phyloP scores from a whole-genome alignment of 2,797 vertebrate species.

The Hyperoplus lanceolatus region DNA sequence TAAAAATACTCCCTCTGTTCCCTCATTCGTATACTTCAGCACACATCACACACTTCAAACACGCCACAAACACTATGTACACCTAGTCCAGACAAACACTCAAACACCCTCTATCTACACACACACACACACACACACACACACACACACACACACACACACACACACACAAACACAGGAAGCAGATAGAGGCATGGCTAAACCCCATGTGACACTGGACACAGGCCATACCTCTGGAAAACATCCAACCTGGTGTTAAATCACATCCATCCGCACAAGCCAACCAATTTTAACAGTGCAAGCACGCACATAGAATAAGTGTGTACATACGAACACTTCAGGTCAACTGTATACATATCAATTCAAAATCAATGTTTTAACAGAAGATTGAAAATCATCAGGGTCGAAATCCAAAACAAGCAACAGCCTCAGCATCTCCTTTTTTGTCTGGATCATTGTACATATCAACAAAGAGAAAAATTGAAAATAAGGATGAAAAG shows the following conservation, averaged over 20 bases:
- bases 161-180: constrained; percentile 35
- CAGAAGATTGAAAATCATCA: background rate
- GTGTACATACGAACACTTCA: background rate
- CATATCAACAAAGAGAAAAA: constrained; percentile 2
- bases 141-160: background rate
- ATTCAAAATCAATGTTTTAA: constrained; percentile 18
- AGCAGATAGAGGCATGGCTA: constrained; percentile 19
- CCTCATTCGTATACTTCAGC: constrained; percentile 31
- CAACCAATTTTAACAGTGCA: constrained; percentile 4
- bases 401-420: constrained; percentile 15
- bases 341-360: background rate
- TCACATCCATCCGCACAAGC: constrained; percentile 44
- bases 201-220: constrained; percentile 40
- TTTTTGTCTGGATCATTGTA: background rate
- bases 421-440: constrained; percentile 30
- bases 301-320: background rate
- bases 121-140: background rate
- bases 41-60: constrained; percentile 37
- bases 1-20: constrained; percentile 49
- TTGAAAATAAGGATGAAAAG: background rate
- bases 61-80: background rate
- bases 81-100: background rate
- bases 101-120: background rate
- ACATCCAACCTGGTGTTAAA: constrained; percentile 48
- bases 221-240: constrained; percentile 46